Conservation (phyloP, 2,797 vertebrate species). For the Myotis planiceps region DNA sequence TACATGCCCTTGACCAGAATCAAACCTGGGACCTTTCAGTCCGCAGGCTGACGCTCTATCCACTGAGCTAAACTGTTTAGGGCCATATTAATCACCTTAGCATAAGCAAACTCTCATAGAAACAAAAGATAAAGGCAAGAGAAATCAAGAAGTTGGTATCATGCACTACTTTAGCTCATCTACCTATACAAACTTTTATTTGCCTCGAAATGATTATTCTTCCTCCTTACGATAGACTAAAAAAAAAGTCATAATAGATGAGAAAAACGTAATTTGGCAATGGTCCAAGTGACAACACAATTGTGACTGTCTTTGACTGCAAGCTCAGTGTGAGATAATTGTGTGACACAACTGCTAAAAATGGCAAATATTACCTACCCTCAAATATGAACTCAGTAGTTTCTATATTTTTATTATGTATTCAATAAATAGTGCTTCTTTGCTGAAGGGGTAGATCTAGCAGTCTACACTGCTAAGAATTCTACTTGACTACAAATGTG, state of each 20-base stretch:
- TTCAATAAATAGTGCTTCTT: neutral
- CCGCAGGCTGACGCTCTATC: too few relatives aligned
- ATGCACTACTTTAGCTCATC: neutral
- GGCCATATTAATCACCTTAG: neutral
- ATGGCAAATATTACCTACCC: neutral
- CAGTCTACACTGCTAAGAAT: neutral
- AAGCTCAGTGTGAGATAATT: neutral
- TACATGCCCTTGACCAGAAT: too few relatives aligned
- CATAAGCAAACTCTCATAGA: neutral
- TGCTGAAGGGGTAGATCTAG: neutral
- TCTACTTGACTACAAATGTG: neutral
- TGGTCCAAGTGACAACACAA: neutral
- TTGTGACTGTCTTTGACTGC: neutral
- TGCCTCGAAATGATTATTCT: neutral
- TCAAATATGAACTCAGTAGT: neutral
- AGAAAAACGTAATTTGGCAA: neutral
- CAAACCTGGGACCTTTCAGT: too few relatives aligned
- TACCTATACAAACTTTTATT: neutral
- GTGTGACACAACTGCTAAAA: neutral
- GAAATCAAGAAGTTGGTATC: neutral
- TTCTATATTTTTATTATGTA: neutral
- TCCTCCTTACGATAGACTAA: neutral
- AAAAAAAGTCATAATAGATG: neutral
- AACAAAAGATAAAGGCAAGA: neutral
- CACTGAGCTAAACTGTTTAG: too few relatives aligned